These are phyloP conservation scores for Amphilophus citrinellus DNA, from an alignment of 2,113 vertebrate genomes.

Conservation along the genomic window DNA sequence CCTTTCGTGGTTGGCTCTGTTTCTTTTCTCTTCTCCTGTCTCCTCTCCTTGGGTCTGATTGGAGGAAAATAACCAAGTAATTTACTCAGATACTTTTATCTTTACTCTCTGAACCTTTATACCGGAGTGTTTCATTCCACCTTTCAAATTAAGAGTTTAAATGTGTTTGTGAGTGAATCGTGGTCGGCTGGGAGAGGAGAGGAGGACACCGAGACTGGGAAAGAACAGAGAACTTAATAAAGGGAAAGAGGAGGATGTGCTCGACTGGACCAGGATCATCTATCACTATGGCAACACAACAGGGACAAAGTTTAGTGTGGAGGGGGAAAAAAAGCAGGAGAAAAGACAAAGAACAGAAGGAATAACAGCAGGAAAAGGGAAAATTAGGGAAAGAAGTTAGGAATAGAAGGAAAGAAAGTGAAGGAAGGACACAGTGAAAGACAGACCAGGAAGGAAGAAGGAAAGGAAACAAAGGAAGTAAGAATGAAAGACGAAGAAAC, in stretches of 20 bases:
- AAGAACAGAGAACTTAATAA: slow-evolving; percentile 44
- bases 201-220: not conserved
- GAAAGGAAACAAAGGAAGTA: too few species aligned
- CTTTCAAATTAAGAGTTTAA: not conserved
- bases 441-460: too few species aligned
- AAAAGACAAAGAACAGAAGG: not conserved
- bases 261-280: slow-evolving; percentile 6
- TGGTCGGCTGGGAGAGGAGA: not conserved
- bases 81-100: not conserved
- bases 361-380: not conserved
- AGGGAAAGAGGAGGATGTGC: slow-evolving; percentile 42
- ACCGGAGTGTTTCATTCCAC: not conserved
- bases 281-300: slow-evolving; percentile 50
- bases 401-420: too few species aligned
- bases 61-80: not conserved
- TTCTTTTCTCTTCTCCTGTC: not conserved
- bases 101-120: not conserved
- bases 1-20: not conserved
- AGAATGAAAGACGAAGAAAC: not conserved
- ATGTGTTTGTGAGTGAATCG: fast-evolving
- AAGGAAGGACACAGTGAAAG: not conserved
- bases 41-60: not conserved
- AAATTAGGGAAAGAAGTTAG: too few species aligned
- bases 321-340: not conserved
- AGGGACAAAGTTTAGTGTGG: not conserved